Percentiles rank a stretch among this genome's conserved stretches.
Evolutionary conservation across 2,113 vertebrate species (phyloP).

Genomic region (Athene noctua): DNA sequence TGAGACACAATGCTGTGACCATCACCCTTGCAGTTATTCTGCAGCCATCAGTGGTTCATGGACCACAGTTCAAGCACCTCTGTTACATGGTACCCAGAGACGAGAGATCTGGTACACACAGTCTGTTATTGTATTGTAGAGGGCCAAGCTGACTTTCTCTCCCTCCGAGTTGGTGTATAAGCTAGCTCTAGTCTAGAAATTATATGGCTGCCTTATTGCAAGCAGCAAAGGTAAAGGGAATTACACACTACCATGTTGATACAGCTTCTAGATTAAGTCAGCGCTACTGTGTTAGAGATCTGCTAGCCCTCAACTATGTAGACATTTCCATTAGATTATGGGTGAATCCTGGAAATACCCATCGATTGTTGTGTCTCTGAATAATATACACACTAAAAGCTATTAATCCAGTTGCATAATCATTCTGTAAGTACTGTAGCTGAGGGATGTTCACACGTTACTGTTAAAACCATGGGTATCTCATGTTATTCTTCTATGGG

Average conservation of each 20-base stretch:
- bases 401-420: rapidly evolving
- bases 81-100: background rate
- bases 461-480: background rate
- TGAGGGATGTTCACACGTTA: background rate
- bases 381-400: background rate
- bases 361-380: background rate
- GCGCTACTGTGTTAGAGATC: background rate
- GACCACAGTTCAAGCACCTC: background rate
- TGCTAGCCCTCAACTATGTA: background rate
- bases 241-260: background rate
- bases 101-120: rapidly evolving
- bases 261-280: background rate
- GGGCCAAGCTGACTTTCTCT: background rate
- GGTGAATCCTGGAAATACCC: background rate
- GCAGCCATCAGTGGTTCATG: background rate
- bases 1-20: background rate
- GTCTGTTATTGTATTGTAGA: background rate
- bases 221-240: background rate
- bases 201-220: background rate
- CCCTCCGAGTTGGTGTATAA: rapidly evolving
- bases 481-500: background rate
- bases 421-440: background rate
- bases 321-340: background rate
- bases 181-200: background rate
- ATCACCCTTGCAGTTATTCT: background rate